Base-by-base conservation (phyloP, 2,113 vertebrate genomes). In the Platanista minor region DNA sequence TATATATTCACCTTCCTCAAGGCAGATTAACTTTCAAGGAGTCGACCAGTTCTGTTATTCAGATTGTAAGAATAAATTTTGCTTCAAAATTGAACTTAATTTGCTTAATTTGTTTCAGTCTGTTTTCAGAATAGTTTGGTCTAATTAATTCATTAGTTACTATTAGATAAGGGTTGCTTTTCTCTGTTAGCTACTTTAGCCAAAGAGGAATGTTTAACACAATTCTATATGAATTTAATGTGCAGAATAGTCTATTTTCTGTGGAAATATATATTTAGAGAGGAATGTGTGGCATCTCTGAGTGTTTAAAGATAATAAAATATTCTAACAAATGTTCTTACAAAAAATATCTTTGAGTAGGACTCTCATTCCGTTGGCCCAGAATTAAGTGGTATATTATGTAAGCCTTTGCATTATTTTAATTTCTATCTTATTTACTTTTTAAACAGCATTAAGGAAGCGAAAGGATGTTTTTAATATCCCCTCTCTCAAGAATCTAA, bases 271-370 rank as follows among this genome's bases (percentile, higher is more conserved):
- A 43, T 85, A 86, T 92, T 83, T 94, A 87, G 31, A 46, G n/a
- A 87, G 6, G 41, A 97, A 77, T 91, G 31, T 85, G 67, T 95
- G 80, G 71, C 85, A 84, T 92, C 85, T 95, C 46, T 84, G 71
- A 21, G 23, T 90, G 75, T 93, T 96, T 96, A 62, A 75, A 91
- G 61, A 85, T 92, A 93, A 94, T 85, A 88, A 91, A 88, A 71
- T 97, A 94, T 72, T 95, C 41, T 64, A 94, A 74, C 61, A 72
- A 96, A 87, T 82, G 81, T 95, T 94, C 88, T 80, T 92, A 90
- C 23, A 85, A 91, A 95, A 92, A 91, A 80, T 95, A 94, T 62
- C 36, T 96, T 96, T 72, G 84, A 96, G 66, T 96, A 85, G 71
- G 92, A 91, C 95, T 84, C 15, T 96, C 87, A 85, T 95, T 88